These are phyloP conservation scores for Ylistrum balloti DNA, from an alignment of 1,140 invertebrate genomes.

Conservation along the genomic window DNA sequence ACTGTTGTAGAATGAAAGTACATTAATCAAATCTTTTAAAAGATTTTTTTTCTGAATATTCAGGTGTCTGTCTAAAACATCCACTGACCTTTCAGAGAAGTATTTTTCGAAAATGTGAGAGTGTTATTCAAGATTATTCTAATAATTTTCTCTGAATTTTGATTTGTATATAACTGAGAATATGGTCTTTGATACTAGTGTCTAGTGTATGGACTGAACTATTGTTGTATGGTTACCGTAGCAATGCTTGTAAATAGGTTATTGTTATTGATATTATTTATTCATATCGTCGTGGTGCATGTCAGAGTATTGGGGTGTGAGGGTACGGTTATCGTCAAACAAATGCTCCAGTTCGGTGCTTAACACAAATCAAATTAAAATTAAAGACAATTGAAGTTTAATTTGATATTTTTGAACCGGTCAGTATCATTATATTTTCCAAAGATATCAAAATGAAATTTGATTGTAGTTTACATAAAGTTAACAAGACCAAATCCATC, in stretches of 20 bases:
- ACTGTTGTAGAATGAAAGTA: neutral
- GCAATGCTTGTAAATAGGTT: conserved; percentile 26
- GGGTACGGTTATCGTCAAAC: neutral
- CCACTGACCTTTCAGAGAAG: neutral
- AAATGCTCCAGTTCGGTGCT: conserved; percentile 27
- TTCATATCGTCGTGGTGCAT: conserved; percentile 25
- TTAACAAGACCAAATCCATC: neutral
- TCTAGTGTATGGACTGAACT: conserved; percentile 38
- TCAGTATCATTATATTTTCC: conserved; percentile 29
- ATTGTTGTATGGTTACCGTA: conserved; percentile 16
- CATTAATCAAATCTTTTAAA: neutral
- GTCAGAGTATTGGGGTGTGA: neutral
- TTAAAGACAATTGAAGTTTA: neutral
- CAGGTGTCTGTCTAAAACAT: neutral
- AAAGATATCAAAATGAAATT: neutral
- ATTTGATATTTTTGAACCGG: conserved; percentile 20
- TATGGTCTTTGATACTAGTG: neutral
- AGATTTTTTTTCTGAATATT: neutral
- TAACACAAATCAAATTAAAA: neutral
- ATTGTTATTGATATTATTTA: conserved; percentile 40
- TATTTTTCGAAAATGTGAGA: neutral
- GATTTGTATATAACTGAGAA: conserved; percentile 12
- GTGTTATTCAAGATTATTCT: neutral
- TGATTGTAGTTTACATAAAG: neutral
- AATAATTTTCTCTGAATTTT: neutral